Evolutionary conservation across 2,888 invertebrate genomes (phyloP).

Genomic region (Thereva unica): DNA sequence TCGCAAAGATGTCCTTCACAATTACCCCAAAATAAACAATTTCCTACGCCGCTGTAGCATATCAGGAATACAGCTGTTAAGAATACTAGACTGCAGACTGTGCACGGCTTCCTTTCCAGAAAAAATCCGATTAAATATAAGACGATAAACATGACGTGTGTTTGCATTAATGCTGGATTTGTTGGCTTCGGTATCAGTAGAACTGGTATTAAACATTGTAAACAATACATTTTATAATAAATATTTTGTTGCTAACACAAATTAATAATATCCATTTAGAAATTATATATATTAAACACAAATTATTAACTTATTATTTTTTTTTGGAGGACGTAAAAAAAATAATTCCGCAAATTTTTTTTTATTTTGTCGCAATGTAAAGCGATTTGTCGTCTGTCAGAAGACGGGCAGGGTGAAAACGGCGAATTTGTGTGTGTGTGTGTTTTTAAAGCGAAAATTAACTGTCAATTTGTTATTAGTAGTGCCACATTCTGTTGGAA

Average conservation of each 20-base stretch:
- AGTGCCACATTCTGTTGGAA: too few relatives aligned
- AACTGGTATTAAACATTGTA: conserved; percentile 97
- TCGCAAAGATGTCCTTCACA: conserved; percentile 72
- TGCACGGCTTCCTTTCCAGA: conserved; percentile 94
- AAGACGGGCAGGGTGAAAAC: too few relatives aligned
- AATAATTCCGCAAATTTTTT: too few relatives aligned
- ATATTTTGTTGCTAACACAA: conserved; percentile 6
- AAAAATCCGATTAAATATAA: conserved; percentile 96
- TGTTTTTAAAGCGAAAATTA: too few relatives aligned
- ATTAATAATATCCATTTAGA: conserved; percentile 11
- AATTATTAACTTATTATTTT: too few relatives aligned
- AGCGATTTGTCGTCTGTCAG: too few relatives aligned
- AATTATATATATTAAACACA: not conserved
- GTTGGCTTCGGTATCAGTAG: conserved; percentile 96
- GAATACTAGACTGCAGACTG: conserved; percentile 95
- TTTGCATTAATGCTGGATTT: conserved; percentile 93
- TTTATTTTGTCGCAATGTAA: too few relatives aligned
- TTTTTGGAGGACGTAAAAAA: too few relatives aligned
- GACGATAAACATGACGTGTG: conserved; percentile 97
- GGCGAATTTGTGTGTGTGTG: too few relatives aligned
- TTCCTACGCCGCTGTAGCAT: conserved; percentile 95
- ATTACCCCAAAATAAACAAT: conserved; percentile 90
- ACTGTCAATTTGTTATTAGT: too few relatives aligned
- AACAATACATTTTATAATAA: conserved; percentile 80
- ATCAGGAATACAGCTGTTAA: conserved; percentile 89